These are phyloP conservation scores for Alcis repandata DNA, from an alignment of 2,888 invertebrate species.

Conservation along the genomic window DNA sequence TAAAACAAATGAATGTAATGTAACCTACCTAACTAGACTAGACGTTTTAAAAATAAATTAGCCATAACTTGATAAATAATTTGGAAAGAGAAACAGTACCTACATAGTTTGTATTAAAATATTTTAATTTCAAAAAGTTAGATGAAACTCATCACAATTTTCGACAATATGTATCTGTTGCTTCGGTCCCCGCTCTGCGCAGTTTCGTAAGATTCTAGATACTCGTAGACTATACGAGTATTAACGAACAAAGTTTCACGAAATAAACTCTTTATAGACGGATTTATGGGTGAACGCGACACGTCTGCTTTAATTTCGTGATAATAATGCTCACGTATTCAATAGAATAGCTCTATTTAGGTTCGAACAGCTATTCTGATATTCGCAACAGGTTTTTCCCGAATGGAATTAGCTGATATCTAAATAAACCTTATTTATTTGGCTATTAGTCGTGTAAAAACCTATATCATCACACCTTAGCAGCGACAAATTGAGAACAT, in stretches of 20 bases:
- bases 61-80: not conserved
- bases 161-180: not conserved
- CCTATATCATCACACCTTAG: too few relatives aligned
- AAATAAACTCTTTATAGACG: conserved; percentile 1
- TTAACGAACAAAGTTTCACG: conserved; percentile 8
- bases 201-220: conserved; percentile 13
- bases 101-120: too few relatives aligned
- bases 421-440: not conserved
- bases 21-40: not conserved
- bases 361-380: conserved; percentile 1
- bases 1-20: not conserved
- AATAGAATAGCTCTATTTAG: conserved; percentile 17
- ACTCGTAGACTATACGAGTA: conserved; percentile 11
- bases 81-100: too few relatives aligned
- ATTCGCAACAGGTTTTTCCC: not conserved
- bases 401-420: not conserved
- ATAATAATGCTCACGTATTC: conserved; percentile 24
- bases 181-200: too few relatives aligned
- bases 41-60: not conserved
- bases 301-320: conserved; percentile 23
- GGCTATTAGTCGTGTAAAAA: too few relatives aligned
- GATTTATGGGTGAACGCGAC: conserved; percentile 19
- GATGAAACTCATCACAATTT: conserved; percentile 2
- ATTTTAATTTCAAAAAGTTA: conserved; percentile 1
- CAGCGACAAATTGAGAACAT: too few relatives aligned